Conservation (phyloP, 37 sponge, comb jelly and placozoan species). For the Ianthella basta region DNA sequence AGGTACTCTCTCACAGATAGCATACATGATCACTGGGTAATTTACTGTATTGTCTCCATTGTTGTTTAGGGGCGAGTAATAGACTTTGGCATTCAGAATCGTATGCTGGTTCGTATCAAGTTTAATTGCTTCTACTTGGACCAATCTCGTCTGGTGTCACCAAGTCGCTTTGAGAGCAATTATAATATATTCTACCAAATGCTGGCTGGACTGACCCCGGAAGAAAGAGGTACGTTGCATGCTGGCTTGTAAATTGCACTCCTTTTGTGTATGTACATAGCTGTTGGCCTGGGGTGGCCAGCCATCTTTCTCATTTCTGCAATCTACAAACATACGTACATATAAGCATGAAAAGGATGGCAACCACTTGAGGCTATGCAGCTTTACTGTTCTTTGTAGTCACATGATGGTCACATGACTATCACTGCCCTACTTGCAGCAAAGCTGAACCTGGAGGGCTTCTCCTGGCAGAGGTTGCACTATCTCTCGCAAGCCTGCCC, state of each 20-base stretch:
- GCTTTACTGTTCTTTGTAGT: neutral
- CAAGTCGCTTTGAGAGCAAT: slow-evolving; percentile 64
- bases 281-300: no score
- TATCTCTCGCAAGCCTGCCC: slow-evolving; percentile 82
- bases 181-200: slow-evolving; percentile 90
- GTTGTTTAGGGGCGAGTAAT: slow-evolving; percentile 66
- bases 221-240: slow-evolving; percentile 70
- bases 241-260: no score
- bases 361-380: slow-evolving; percentile 11
- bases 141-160: slow-evolving; percentile 71
- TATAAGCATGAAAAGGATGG: neutral
- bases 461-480: slow-evolving; percentile 57
- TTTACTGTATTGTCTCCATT: neutral
- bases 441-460: slow-evolving; percentile 60
- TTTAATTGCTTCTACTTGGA: slow-evolving; percentile 81
- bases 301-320: neutral
- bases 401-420: no score
- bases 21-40: no score
- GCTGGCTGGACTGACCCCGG: slow-evolving; percentile 79
- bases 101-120: slow-evolving; percentile 59
- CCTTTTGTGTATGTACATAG: no score
- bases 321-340: neutral
- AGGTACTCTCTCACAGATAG: no score
- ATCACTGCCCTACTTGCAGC: slow-evolving; percentile 29
- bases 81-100: slow-evolving; percentile 56